Percentiles rank a stretch among this genome's conserved stretches.
Conservation (phyloP, 64 coral and sea anemone species). For the Montipora efflorescens region DNA sequence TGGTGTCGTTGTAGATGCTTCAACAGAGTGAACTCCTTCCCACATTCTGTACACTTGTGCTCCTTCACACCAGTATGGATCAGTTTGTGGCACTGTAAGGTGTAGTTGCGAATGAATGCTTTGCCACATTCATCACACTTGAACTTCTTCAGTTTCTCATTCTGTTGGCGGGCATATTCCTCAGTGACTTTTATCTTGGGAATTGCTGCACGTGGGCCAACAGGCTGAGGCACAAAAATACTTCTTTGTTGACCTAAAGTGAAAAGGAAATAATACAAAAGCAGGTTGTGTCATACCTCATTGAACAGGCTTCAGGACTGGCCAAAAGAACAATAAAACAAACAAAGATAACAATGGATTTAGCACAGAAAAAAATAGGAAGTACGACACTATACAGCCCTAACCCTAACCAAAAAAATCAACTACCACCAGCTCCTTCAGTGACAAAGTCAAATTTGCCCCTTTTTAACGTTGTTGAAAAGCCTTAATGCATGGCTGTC, state of each 20-base stretch:
- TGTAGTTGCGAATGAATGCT: conserved; percentile 92
- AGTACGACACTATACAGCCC: no score
- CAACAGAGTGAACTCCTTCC: conserved; percentile 86
- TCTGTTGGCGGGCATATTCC: conserved; percentile 88
- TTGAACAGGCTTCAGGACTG: no score
- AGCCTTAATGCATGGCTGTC: no score
- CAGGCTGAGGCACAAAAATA: conserved; percentile 91
- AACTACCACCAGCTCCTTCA: no score
- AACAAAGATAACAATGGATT: no score
- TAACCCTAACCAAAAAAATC: no score
- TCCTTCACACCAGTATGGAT: conserved; percentile 94
- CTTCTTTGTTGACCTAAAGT: conserved; percentile 83
- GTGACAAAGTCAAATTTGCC: no score
- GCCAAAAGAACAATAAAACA: no score
- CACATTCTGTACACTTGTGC: conserved; percentile 87
- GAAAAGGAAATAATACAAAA: no score
- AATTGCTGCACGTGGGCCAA: conserved; percentile 55
- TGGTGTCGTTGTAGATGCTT: conserved; percentile 89
- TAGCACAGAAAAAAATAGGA: no score
- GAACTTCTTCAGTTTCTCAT: conserved; percentile 99
- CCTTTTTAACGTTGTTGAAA: no score
- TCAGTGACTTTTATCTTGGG: conserved; percentile 96
- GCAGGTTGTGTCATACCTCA: no score
- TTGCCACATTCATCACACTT: conserved; percentile 92
- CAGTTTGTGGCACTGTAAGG: conserved; percentile 90